These are phyloP conservation scores for Sisyra terminalis DNA, from an alignment of 2,888 invertebrate genomes.

Conservation along the genomic window DNA sequence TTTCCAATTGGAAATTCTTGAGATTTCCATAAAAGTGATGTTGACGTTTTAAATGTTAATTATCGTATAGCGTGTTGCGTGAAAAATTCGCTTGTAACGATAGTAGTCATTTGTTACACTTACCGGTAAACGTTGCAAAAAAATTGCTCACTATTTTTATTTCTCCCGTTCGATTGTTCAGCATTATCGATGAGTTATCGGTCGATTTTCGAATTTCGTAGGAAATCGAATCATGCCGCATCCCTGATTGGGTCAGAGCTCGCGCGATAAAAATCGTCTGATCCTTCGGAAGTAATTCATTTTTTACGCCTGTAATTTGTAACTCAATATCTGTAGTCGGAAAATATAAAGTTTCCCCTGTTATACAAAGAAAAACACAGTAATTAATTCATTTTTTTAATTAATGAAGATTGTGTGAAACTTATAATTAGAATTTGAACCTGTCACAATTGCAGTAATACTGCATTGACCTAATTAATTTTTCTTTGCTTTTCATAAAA, in stretches of 20 bases:
- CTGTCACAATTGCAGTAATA: too few species aligned
- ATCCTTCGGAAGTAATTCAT: constrained; percentile 1
- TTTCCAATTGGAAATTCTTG: too few species aligned
- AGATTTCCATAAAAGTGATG: too few species aligned
- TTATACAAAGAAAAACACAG: not conserved
- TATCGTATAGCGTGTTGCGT: not conserved
- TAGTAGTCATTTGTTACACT: not conserved
- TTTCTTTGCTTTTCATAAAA: too few species aligned
- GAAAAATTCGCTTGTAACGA: too few species aligned
- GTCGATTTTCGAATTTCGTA: not conserved
- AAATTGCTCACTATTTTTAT: not conserved
- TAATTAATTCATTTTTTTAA: too few species aligned
- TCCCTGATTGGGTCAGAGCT: not conserved
- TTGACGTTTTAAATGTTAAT: not conserved
- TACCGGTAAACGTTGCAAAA: not conserved
- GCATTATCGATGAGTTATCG: not conserved
- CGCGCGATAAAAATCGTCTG: not conserved
- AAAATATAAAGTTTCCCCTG: constrained; percentile 4
- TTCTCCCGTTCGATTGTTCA: constrained; percentile 1
- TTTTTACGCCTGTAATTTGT: not conserved
- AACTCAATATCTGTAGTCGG: constrained; percentile 1
- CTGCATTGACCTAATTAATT: too few species aligned
- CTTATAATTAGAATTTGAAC: too few species aligned
- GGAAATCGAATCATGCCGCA: not conserved
- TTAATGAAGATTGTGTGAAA: too few species aligned